Evolutionary conservation across 2,888 invertebrate species (phyloP).

Genomic region (Chalcosyrphus nemorum): DNA sequence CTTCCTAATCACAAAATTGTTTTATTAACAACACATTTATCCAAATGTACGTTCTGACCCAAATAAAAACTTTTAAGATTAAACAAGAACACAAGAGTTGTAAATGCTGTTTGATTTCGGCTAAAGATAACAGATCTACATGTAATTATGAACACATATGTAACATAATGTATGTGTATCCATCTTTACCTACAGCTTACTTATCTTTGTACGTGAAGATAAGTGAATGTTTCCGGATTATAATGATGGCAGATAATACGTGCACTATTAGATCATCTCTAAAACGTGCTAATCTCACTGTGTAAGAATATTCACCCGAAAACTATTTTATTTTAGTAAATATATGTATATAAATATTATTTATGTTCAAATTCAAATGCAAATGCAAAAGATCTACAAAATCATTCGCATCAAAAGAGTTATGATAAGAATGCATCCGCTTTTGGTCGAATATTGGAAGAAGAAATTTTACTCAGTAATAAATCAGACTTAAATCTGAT

Average conservation of each 20-base stretch:
- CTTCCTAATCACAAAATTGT: background rate
- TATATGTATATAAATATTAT: too few species aligned
- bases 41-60: background rate
- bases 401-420: too few species aligned
- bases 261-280: too few species aligned
- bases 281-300: background rate
- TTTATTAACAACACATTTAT: background rate
- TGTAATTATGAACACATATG: background rate
- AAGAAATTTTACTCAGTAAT: too few species aligned
- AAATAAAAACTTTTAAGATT: background rate
- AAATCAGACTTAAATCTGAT: too few species aligned
- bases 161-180: too few species aligned
- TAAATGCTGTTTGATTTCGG: background rate
- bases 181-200: background rate
- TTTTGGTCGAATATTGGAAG: too few species aligned
- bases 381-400: too few species aligned
- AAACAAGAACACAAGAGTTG: background rate
- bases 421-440: too few species aligned
- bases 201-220: background rate
- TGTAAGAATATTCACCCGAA: too few species aligned
- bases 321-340: too few species aligned
- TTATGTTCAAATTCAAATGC: too few species aligned
- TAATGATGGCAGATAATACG: background rate
- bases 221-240: background rate
- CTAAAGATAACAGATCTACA: background rate